Evolutionary conservation across 1,140 invertebrate genomes (phyloP).

Genomic region (Temnothorax curvispinosus): DNA sequence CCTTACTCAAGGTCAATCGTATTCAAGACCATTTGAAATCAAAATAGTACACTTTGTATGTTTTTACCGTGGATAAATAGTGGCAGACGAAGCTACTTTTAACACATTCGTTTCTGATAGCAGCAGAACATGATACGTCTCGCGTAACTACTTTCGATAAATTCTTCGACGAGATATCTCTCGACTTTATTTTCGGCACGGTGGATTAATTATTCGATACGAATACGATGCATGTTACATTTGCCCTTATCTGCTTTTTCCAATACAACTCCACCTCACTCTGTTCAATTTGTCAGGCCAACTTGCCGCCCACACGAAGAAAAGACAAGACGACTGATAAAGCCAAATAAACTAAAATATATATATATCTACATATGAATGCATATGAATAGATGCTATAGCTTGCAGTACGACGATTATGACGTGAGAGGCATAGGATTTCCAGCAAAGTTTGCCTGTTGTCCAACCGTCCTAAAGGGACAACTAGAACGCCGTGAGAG

Average conservation of each 20-base stretch:
- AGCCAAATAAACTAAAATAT: constrained; percentile 30
- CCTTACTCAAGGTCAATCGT: not conserved
- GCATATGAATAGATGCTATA: not conserved
- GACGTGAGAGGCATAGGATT: constrained; percentile 40
- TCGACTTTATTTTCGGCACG: constrained; percentile 26
- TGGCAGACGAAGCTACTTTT: not conserved
- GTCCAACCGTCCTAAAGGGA: constrained; percentile 66
- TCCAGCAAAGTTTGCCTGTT: constrained; percentile 48
- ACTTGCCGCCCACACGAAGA: constrained; percentile 32
- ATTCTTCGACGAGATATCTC: constrained; percentile 22
- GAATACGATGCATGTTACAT: constrained; percentile 27
- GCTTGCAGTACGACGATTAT: constrained; percentile 16
- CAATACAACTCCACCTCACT: not conserved
- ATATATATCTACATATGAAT: constrained; percentile 29
- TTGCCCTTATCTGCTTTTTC: constrained; percentile 33
- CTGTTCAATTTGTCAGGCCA: constrained; percentile 30
- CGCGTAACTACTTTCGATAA: constrained; percentile 33
- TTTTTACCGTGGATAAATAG: not conserved
- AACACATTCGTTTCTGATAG: not conserved
- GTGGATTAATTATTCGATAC: constrained; percentile 39
- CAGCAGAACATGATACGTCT: not conserved
- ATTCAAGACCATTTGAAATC: constrained; percentile 17
- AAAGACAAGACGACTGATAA: constrained; percentile 32
- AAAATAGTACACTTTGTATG: not conserved
- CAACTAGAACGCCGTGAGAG: constrained; percentile 75